Evolutionary conservation across 1,140 invertebrate genomes (phyloP), one percentile per base, ranked within the genome.

Genomic region (Drosophila leontia): DNA sequence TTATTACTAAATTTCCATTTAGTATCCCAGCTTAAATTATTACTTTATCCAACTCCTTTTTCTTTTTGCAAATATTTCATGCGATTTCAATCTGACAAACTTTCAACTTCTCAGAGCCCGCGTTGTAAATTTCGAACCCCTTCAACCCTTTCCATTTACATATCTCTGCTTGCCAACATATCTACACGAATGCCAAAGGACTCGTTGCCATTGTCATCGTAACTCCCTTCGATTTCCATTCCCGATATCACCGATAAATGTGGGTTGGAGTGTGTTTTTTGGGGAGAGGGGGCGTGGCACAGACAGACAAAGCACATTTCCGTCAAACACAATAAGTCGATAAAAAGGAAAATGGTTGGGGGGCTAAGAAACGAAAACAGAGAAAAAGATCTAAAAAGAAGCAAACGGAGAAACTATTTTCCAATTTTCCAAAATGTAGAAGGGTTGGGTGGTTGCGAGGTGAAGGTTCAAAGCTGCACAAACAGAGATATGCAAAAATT

Each of bases 311-410:
- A 82, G 68, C 80, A 82, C 75, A 79, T 78, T 81, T 81, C 65
- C 79, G 60, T 62, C 80, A 83, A 83, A 82, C 80, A 83, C 80
- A 83, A 84, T 84, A 84, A 84, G 82, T 84, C 82, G 82, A 84
- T 84, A 84, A 84, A 77, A 71, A 51, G 57, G 58, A 57, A 58
- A 65, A 48, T 32, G 29, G 29, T 68, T 64, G 37, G 32, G 13
- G 19, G 19, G 12, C 5, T 6, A 23, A 57, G 42, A 37, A 55
- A 64, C 37, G 55, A 64, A 76, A 58, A 64, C 50, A 75, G 17
- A 75, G 17, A 70, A 47, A 29, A 59, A 57, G 29, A 68, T 65
- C 62, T 70, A 72, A 72, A 60, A 72, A 51, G 44, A 72, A 29
- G 69, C 44, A 59, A 72, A 71, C 69, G 71, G 75, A 71, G 79